Evolutionary conservation across 2,797 vertebrate species (phyloP).

Genomic region (Micropoecilia bifurca): DNA sequence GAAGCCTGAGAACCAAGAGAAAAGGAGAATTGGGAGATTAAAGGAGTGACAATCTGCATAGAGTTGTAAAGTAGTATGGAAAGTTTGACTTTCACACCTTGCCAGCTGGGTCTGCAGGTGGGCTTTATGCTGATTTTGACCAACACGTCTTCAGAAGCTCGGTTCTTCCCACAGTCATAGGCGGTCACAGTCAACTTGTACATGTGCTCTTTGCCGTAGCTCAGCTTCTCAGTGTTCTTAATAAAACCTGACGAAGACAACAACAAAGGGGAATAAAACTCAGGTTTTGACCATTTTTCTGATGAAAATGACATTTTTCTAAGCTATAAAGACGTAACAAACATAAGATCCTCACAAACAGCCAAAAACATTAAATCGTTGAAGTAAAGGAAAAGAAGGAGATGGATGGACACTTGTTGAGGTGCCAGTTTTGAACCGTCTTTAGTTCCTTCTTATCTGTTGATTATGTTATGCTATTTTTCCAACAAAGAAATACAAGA

Average conservation of each 20-base stretch:
- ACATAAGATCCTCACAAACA: not conserved
- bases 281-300: not conserved
- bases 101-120: slow-evolving; percentile 96
- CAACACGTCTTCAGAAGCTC: slow-evolving; percentile 92
- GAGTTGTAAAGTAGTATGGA: slow-evolving; percentile 8
- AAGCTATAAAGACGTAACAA: slow-evolving; percentile 1
- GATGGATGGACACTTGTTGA: not conserved
- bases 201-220: slow-evolving; percentile 91
- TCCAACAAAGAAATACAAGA: slow-evolving; percentile 13
- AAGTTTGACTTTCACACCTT: slow-evolving; percentile 82
- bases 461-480: slow-evolving; percentile 29
- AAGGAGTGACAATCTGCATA: slow-evolving; percentile 11
- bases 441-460: slow-evolving; percentile 11
- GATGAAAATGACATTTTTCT: slow-evolving; percentile 10
- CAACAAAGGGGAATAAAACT: not conserved
- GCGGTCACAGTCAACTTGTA: slow-evolving; percentile 97
- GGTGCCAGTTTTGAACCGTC: not conserved
- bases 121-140: slow-evolving; percentile 97
- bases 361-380: not conserved
- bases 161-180: slow-evolving; percentile 97
- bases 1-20: slow-evolving; percentile 83
- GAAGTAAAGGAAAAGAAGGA: not conserved
- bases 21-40: slow-evolving; percentile 16
- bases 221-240: slow-evolving; percentile 95
- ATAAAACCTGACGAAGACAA: slow-evolving; percentile 86